phyloP scores from a whole-genome alignment of 2,797 vertebrate genomes.

The Labeo calbasu region DNA sequence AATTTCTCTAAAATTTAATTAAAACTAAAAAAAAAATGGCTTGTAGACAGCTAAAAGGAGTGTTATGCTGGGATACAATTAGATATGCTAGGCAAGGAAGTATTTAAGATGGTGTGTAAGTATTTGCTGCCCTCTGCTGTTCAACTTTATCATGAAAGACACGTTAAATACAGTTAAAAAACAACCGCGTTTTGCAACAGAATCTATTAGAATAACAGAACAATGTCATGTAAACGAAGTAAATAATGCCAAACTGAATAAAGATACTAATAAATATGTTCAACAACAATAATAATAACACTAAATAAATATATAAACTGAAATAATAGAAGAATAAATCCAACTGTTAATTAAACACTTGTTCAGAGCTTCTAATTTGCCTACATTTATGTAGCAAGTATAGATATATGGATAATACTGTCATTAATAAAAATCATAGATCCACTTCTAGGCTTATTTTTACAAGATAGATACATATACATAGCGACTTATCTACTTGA shows the following conservation, averaged over 20 bases:
- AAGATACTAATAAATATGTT: background rate
- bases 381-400: too few relatives aligned
- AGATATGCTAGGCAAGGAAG: background rate
- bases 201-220: background rate
- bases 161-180: background rate
- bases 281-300: background rate
- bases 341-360: too few relatives aligned
- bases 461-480: background rate
- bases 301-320: background rate
- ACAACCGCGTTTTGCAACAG: background rate
- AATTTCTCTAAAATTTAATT: background rate
- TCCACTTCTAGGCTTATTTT: background rate
- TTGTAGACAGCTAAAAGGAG: background rate
- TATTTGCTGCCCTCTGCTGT: constrained; percentile 44
- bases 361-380: too few relatives aligned
- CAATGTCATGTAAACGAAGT: background rate
- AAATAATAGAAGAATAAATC: too few relatives aligned
- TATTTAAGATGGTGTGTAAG: background rate
- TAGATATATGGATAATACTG: too few relatives aligned
- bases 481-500: background rate
- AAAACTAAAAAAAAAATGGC: background rate
- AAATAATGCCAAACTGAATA: background rate
- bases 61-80: background rate
- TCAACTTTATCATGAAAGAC: background rate
- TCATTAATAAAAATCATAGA: background rate